These are phyloP conservation scores for Papilio xuthus DNA, from an alignment of 1,140 invertebrate genomes.

Conservation along the genomic window DNA sequence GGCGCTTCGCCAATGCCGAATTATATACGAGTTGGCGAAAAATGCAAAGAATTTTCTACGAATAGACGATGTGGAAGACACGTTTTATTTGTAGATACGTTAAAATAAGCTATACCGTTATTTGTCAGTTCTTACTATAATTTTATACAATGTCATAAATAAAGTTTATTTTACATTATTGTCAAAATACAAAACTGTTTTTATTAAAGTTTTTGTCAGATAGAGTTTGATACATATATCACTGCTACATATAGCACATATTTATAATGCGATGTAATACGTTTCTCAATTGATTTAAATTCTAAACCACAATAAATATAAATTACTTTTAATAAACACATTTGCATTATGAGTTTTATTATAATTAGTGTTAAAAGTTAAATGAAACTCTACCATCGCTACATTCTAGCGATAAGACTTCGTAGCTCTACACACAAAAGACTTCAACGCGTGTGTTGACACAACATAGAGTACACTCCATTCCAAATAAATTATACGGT, in stretches of 20 bases:
- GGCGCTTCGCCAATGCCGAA: not conserved
- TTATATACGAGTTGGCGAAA: constrained; percentile 4
- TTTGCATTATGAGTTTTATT: no score
- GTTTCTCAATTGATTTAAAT: no score
- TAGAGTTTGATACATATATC: no score
- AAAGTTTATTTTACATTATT: no score
- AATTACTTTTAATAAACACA: no score
- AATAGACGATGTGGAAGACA: not conserved
- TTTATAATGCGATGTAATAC: no score
- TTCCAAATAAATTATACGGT: not conserved
- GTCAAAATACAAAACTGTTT: no score
- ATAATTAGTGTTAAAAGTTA: no score
- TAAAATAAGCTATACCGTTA: not conserved
- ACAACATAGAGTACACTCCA: not conserved
- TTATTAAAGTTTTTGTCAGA: no score
- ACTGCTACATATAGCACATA: no score
- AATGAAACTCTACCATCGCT: not conserved
- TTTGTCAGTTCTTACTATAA: not conserved
- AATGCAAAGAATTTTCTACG: not conserved
- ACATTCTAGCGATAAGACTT: not conserved
- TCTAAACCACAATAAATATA: no score
- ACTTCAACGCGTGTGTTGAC: not conserved
- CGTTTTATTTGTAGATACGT: not conserved
- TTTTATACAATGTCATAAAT: not conserved
- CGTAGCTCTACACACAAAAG: not conserved